phyloP scores from a whole-genome alignment of 2,113 vertebrate species.

The Cnemophilus loriae region DNA sequence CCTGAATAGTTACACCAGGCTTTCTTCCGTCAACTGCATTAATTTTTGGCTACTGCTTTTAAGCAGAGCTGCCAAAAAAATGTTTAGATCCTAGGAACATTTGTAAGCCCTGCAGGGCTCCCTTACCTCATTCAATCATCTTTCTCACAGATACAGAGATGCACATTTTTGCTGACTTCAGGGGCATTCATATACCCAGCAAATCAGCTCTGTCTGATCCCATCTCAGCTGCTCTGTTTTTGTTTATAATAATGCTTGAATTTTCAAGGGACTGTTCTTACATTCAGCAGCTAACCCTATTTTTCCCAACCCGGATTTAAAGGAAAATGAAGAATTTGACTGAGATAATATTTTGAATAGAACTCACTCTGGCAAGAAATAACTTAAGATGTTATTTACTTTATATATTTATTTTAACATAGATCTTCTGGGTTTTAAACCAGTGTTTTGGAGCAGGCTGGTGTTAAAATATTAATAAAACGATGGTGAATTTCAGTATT shows the following conservation, averaged over 20 bases:
- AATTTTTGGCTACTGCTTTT: conserved; percentile 31
- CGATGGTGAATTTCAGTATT: not conserved
- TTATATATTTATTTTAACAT: not conserved
- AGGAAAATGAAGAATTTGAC: not conserved
- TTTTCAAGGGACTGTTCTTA: conserved; percentile 3
- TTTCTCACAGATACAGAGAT: conserved; percentile 11
- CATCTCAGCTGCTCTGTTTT: conserved; percentile 26
- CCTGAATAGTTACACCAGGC: not conserved
- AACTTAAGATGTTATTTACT: not conserved
- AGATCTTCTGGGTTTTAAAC: not conserved
- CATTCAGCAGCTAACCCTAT: not conserved
- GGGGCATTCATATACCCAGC: conserved; percentile 16
- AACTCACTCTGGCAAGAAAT: not conserved
- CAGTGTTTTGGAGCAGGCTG: not conserved
- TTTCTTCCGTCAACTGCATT: not conserved
- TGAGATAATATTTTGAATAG: not conserved
- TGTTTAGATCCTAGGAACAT: conserved; percentile 9
- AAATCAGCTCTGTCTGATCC: conserved; percentile 53
- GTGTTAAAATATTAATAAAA: not conserved
- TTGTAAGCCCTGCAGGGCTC: conserved; percentile 45
- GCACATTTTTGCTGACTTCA: conserved; percentile 62
- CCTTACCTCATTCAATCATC: conserved; percentile 66
- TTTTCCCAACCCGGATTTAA: not conserved
- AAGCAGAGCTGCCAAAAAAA: conserved; percentile 52
- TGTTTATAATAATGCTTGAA: conserved; percentile 39